Evolutionary conservation across 2,113 vertebrate genomes (phyloP).

Genomic region (Elephas maximus): DNA sequence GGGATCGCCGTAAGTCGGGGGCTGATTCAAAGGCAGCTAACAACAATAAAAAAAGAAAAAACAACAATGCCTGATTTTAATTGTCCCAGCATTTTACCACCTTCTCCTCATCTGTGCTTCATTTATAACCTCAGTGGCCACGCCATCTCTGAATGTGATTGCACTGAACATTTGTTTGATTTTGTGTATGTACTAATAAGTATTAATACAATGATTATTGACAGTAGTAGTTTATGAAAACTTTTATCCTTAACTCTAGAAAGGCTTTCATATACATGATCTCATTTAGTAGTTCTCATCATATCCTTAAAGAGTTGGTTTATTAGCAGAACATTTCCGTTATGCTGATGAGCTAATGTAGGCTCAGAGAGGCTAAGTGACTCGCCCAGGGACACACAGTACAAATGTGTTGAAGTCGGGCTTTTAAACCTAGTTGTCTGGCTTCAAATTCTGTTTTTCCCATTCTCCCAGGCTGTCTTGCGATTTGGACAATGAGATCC

Average conservation of each 20-base stretch:
- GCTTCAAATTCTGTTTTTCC: background rate
- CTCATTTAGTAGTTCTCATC: background rate
- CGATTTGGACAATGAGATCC: background rate
- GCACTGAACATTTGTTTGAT: background rate
- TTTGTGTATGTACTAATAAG: background rate
- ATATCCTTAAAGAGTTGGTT: background rate
- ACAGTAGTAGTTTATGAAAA: background rate
- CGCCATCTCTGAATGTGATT: background rate
- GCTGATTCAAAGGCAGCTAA: background rate
- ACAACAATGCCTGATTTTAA: background rate
- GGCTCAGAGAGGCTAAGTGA: conserved; percentile 5
- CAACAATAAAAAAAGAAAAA: background rate
- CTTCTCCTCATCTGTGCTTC: background rate
- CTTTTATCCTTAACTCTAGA: background rate
- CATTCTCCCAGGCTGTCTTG: background rate
- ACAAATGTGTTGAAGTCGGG: background rate
- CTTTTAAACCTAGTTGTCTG: background rate
- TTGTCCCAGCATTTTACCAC: background rate
- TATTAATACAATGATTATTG: background rate
- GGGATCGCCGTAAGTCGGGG: background rate
- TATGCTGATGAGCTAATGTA: background rate
- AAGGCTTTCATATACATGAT: background rate
- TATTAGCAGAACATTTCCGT: background rate
- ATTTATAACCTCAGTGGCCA: background rate
- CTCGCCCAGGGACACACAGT: background rate